Evolutionary conservation across 2,888 invertebrate species (phyloP).

Genomic region (Empis livida): DNA sequence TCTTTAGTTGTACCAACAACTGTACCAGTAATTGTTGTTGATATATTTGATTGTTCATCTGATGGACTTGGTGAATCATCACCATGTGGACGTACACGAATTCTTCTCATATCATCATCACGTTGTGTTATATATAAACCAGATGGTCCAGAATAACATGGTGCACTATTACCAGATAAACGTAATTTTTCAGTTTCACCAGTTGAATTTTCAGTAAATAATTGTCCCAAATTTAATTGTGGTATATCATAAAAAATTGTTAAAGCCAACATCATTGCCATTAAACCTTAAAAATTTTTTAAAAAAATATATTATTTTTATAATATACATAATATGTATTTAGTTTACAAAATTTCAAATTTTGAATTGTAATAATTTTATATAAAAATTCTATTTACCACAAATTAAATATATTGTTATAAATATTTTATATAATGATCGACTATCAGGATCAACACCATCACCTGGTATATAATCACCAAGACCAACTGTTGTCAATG

Average conservation of each 20-base stretch:
- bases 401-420: slow-evolving; percentile 52
- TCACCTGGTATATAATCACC: slow-evolving; percentile 79
- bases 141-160: slow-evolving; percentile 32
- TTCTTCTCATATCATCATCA: slow-evolving; percentile 44
- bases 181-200: slow-evolving; percentile 55
- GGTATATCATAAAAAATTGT: slow-evolving; percentile 83
- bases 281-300: slow-evolving; percentile 51
- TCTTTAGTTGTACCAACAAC: slow-evolving; percentile 33
- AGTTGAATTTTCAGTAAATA: slow-evolving; percentile 53
- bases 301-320: slow-evolving; percentile 3
- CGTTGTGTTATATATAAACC: slow-evolving; percentile 35
- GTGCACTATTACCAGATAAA: slow-evolving; percentile 39
- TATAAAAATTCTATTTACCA: slow-evolving; percentile 15
- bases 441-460: slow-evolving; percentile 56
- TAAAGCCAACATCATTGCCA: slow-evolving; percentile 71
- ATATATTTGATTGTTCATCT: slow-evolving; percentile 39
- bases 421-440: slow-evolving; percentile 69
- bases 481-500: slow-evolving; percentile 76
- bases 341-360: neutral
- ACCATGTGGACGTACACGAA: slow-evolving; percentile 47
- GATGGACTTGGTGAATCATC: slow-evolving; percentile 60
- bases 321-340: neutral
- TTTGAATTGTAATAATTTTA: neutral
- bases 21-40: too few species aligned
- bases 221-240: slow-evolving; percentile 67